Percentiles rank a stretch among this genome's conserved stretches.
Conservation (phyloP, 2,113 vertebrate species). For the Siniperca knerii region DNA sequence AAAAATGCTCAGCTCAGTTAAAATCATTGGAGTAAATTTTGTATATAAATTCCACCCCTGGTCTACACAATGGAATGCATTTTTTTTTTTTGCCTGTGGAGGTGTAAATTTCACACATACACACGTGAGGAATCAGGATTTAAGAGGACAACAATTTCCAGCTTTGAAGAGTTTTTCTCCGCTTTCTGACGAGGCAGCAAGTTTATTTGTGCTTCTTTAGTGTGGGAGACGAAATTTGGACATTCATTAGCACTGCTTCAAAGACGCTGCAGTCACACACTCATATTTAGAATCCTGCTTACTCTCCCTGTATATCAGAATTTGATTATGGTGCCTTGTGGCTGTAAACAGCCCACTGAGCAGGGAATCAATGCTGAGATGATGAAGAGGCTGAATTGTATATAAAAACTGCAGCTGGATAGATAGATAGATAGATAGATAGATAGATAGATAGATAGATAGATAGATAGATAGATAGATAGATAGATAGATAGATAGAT, state of each 20-base stretch:
- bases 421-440: not conserved
- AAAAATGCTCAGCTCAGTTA: not conserved
- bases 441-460: not conserved
- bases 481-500: not conserved
- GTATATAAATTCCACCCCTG: not conserved
- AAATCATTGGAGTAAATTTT: not conserved
- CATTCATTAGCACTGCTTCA: constrained; percentile 48
- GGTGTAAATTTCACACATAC: constrained; percentile 5
- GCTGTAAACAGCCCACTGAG: constrained; percentile 28
- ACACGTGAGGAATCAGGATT: constrained; percentile 2
- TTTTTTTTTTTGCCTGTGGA: not conserved
- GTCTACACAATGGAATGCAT: not conserved
- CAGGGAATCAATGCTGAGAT: constrained; percentile 17
- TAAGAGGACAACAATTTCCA: constrained; percentile 23
- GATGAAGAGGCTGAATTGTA: constrained; percentile 31
- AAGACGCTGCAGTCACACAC: constrained; percentile 27
- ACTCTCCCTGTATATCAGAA: constrained; percentile 1
- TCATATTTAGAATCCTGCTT: constrained; percentile 33
- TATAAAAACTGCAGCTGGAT: constrained; percentile 19
- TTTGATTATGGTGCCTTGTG: constrained; percentile 11
- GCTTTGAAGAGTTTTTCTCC: constrained; percentile 18
- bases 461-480: no score
- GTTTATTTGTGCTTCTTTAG: constrained; percentile 39
- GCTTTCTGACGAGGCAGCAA: constrained; percentile 36
- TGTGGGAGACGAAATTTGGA: constrained; percentile 32